Base-by-base conservation (phyloP, 1,140 invertebrate species). In the Nephila pilipes region DNA sequence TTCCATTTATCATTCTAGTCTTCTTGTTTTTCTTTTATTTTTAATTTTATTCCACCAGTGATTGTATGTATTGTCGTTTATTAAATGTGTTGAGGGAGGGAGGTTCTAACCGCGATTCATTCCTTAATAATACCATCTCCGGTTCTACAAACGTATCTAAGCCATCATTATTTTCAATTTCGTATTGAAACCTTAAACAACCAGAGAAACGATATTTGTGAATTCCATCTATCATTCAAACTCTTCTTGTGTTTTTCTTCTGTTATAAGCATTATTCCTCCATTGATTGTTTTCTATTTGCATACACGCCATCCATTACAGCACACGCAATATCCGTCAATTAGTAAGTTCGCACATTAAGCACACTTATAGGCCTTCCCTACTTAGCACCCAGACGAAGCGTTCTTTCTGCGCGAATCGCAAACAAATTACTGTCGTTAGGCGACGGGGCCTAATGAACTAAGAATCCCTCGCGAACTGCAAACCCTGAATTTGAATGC, bases 401-500 rank as follows among this genome's bases (percentile, higher is more conserved):
- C 38, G 54, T 83, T 57, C 46, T 83, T 57, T 25, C 46, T 16
- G n/a, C 16, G n/a, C 46, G 80, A 83, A 57, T 83, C 80, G 10
- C 18, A 25, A 83, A 57, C 80, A 83, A 87, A 87, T 60, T 87
- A 60, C 85, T 36, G 58, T 87, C 85, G 85, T 87, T 87, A 87
- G 46, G 20, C 58, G 32, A 60, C 29, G 22, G 32, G 38, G 58
- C 46, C 85, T 60, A 63, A 87, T 83, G 85, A 87, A 87, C 29
- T 87, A 63, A 38, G 32, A 87, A 60, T 60, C 20, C 85, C 46
- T 12, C 29, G 58, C 75, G 54, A 89, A 89, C 63, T 81, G 79
- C 36, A 54, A 83, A 25, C 80, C 80, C 80, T 55, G 80, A 55
- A 83, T 92, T 92, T 92, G 90, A 92, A 92, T 92, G 81, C 60